These are phyloP conservation scores for Conchocele bisecta DNA, from an alignment of 2,888 invertebrate genomes.

Conservation along the genomic window DNA sequence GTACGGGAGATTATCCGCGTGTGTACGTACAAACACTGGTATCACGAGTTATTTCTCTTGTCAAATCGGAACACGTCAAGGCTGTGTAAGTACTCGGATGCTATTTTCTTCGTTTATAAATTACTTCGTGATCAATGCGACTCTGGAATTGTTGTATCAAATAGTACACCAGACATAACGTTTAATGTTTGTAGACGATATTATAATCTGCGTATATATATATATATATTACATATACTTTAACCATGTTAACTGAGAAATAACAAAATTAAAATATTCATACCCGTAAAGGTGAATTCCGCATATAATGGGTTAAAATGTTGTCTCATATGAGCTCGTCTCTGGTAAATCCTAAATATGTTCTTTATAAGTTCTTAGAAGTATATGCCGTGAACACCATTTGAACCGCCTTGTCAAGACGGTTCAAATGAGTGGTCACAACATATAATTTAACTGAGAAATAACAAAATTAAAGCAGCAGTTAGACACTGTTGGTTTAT, in stretches of 20 bases:
- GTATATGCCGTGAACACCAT: no score
- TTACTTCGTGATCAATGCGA: slow-evolving; percentile 2
- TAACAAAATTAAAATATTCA: no score
- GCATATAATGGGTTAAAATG: no score
- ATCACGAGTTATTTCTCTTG: slow-evolving; percentile 14
- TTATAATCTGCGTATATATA: background rate
- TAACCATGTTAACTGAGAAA: no score
- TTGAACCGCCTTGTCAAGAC: no score
- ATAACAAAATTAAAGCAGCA: background rate
- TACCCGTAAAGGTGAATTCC: no score
- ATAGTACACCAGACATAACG: background rate
- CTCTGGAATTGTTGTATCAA: background rate
- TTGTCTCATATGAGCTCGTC: no score
- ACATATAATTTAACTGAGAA: no score
- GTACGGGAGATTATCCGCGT: slow-evolving; percentile 6
- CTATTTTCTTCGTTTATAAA: background rate
- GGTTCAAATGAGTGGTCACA: no score
- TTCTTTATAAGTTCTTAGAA: no score
- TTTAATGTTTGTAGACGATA: background rate
- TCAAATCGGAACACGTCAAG: slow-evolving; percentile 4
- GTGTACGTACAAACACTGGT: background rate
- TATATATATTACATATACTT: no score
- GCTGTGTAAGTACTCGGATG: background rate
- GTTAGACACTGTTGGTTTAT: background rate
- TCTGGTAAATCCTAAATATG: no score